phyloP scores from a whole-genome alignment of 2,113 vertebrate genomes.

The Limnothrissa miodon region DNA sequence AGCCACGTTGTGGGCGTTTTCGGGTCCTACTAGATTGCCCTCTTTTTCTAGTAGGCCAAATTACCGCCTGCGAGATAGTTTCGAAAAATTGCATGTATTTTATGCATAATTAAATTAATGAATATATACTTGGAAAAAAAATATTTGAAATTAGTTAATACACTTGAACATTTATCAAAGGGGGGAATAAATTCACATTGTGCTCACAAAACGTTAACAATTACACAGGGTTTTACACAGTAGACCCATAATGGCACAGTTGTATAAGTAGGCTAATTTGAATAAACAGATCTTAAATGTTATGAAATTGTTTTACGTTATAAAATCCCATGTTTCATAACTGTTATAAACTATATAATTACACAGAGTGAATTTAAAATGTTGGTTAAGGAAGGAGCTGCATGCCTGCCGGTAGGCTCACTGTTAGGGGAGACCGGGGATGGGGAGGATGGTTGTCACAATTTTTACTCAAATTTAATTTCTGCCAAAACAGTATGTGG shows the following conservation, averaged over 20 bases:
- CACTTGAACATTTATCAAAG: background rate
- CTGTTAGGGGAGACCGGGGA: too few species aligned
- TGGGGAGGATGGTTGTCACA: too few species aligned
- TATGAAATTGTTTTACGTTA: constrained; percentile 21
- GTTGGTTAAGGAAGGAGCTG: too few species aligned
- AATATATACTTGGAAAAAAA: background rate
- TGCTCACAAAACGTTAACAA: background rate
- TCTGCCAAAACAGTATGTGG: too few species aligned
- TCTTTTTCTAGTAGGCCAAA: background rate
- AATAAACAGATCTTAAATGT: background rate
- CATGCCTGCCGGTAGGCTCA: too few species aligned
- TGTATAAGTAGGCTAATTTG: background rate
- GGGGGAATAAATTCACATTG: background rate
- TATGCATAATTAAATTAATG: background rate
- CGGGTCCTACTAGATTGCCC: constrained; percentile 45
- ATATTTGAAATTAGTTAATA: background rate
- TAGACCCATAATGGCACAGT: background rate
- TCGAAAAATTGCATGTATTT: background rate
- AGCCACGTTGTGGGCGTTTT: background rate
- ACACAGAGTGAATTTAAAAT: background rate
- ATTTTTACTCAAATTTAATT: too few species aligned
- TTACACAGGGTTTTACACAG: background rate
- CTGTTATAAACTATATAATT: background rate
- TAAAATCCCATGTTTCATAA: background rate
- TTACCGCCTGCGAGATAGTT: constrained; percentile 43